phyloP scores from a whole-genome alignment of 2,113 vertebrate species.

The Girardinichthys multiradiatus region DNA sequence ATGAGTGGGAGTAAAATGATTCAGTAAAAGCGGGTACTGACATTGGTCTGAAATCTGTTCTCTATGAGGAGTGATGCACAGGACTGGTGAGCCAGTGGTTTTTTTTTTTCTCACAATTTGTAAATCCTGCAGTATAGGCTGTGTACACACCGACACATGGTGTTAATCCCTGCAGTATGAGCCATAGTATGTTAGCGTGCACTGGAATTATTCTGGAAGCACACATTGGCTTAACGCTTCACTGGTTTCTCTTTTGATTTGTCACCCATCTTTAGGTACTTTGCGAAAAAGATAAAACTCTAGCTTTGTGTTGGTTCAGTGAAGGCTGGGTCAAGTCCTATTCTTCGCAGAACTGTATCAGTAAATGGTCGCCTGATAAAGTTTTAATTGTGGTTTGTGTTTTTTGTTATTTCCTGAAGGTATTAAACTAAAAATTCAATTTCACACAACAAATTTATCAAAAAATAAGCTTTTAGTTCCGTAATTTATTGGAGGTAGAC shows the following conservation, averaged over 20 bases:
- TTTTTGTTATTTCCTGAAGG: too few relatives aligned
- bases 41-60: neutral
- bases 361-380: too few relatives aligned
- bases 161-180: neutral
- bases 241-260: neutral
- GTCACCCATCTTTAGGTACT: neutral
- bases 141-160: neutral
- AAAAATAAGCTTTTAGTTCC: too few relatives aligned
- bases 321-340: neutral
- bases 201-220: neutral
- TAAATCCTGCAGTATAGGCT: neutral
- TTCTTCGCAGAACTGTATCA: too few relatives aligned
- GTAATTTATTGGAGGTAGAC: too few relatives aligned
- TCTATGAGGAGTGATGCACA: neutral
- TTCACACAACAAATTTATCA: too few relatives aligned
- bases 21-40: constrained; percentile 1
- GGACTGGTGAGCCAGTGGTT: constrained; percentile 1
- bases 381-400: too few relatives aligned
- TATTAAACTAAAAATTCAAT: too few relatives aligned
- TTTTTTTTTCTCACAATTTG: constrained; percentile 8
- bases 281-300: neutral
- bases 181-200: neutral
- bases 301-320: neutral
- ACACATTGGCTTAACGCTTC: neutral
- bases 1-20: constrained; percentile 10